Evolutionary conservation across 1,140 invertebrate species (phyloP), one percentile per base, ranked within the genome.

Genomic region (Eupristina koningsbergeri): DNA sequence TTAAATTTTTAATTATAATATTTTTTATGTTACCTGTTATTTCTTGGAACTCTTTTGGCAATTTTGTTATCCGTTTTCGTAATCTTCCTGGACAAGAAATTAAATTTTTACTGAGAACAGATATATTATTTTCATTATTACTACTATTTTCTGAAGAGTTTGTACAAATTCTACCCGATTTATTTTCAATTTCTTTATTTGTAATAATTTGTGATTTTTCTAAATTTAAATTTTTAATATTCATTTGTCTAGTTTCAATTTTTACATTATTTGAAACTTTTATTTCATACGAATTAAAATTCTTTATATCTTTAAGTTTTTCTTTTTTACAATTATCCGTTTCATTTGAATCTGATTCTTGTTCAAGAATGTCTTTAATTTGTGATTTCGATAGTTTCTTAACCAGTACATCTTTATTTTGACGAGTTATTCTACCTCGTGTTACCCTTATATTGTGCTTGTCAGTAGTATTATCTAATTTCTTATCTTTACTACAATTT

Each of bases 41-140:
- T 73, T 89, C 88, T 84, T 88, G 87, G 0, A 87, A 88, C 71
- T 86, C 86, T 63, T 83, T 61, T 39, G 85, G 71, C 45, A 78
- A 69, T 3, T 45, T 3, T 36, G 5, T 39, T 45, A 41, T 9
- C 36, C 50, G 73, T 71, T 81, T 81, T 64, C 79, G 13, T 29
- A 31, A 61, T 77, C 78, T 80, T 17, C 15, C 13, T 61, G 39
- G 19, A 17, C 67, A 36, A 58, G 83, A 71, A 50, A 34, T 63
- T 34, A 31, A 36, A 63, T 47, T 73, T 29, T 3, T 47, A 47
- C 47, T 29, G 0, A 8, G 41, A 47, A 29, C 29, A 75, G 75
- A 76, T 63, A 34, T 1, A 50, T 67, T 84, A 45, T 47, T 80
- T 67, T 80, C 41, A 36, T 67, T 45, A 39, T 75, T 47, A 50